Evolutionary conservation across 2,113 vertebrate genomes (phyloP).

Genomic region (Thermophis baileyi): DNA sequence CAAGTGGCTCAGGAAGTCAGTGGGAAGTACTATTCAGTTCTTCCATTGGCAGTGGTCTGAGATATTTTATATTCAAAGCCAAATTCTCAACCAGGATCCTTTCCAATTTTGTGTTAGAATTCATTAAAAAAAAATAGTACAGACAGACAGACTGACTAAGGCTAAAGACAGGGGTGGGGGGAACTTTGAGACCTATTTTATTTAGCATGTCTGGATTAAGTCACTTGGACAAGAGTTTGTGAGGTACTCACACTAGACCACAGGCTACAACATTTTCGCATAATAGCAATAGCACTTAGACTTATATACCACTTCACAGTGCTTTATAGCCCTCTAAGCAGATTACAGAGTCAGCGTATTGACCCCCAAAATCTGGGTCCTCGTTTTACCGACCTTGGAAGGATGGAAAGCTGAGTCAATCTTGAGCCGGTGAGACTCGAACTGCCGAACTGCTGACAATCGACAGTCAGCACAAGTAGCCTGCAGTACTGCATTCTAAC

Average conservation of each 20-base stretch:
- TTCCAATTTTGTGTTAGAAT: not conserved
- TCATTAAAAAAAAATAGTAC: not conserved
- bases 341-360: no score
- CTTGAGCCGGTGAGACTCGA: no score
- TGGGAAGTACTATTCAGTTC: not conserved
- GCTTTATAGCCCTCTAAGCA: no score
- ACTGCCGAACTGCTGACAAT: no score
- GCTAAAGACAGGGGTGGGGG: not conserved
- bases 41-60: not conserved
- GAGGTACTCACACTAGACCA: not conserved
- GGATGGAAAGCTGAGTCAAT: no score
- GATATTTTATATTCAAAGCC: not conserved
- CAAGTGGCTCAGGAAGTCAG: not conserved
- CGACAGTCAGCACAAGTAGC: no score
- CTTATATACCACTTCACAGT: no score
- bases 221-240: not conserved
- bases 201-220: not conserved
- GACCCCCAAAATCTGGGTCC: no score
- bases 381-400: no score
- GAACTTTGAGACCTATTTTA: not conserved
- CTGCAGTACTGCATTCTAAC: no score
- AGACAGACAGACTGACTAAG: not conserved
- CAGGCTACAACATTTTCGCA: not conserved
- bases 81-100: not conserved
- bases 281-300: not conserved